phyloP scores from a whole-genome alignment of 2,888 invertebrate genomes.

The Pristionchus entomophagus region DNA sequence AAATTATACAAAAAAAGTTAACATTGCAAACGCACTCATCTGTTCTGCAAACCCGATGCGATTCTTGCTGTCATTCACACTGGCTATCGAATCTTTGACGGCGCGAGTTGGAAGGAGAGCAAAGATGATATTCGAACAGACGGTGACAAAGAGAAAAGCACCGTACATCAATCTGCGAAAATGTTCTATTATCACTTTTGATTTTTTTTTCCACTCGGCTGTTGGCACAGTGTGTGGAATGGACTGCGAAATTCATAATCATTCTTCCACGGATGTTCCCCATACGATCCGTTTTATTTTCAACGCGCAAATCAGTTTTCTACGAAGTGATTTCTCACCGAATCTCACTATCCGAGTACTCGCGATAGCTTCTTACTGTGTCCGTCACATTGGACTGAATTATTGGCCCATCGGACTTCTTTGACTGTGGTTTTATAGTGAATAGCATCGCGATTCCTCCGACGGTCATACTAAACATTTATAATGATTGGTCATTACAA shows the following conservation, averaged over 20 bases:
- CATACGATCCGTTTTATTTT: too few relatives aligned
- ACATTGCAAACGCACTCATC: too few relatives aligned
- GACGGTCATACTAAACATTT: not conserved
- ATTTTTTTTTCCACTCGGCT: not conserved
- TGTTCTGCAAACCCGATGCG: not conserved
- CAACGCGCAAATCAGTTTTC: too few relatives aligned
- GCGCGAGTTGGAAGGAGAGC: not conserved
- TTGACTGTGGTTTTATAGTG: not conserved
- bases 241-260: not conserved
- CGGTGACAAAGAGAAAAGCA: not conserved
- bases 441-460: not conserved
- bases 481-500: not conserved
- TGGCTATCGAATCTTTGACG: not conserved
- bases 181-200: not conserved
- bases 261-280: not conserved
- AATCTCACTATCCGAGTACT: not conserved
- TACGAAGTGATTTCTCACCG: too few relatives aligned
- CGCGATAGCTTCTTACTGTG: not conserved
- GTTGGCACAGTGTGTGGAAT: not conserved
- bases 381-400: not conserved
- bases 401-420: not conserved
- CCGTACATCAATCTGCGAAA: not conserved
- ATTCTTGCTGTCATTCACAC: not conserved
- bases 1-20: not conserved
- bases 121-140: not conserved